Evolutionary conservation across 35 echinoderm and acorn worm species (phyloP).

Genomic region (Ophiothrix spiculata): DNA sequence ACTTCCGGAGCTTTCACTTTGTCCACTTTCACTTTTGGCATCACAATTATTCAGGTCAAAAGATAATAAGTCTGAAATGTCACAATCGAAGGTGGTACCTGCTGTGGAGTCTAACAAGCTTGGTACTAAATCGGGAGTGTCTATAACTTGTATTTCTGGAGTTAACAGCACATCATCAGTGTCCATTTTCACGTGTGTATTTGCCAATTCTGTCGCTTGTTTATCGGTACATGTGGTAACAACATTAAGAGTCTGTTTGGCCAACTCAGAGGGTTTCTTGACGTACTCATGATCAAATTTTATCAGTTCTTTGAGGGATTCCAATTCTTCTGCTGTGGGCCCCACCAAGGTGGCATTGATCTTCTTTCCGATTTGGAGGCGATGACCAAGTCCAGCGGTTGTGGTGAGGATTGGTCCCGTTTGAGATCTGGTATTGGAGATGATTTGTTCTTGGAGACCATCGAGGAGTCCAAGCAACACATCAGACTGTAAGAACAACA

Average conservation of each 20-base stretch:
- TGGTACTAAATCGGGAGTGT: constrained; percentile 1
- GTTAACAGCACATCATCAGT: constrained; percentile 25
- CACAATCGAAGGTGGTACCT: constrained; percentile 63
- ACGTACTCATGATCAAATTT: constrained; percentile 90
- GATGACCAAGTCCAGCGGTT: neutral
- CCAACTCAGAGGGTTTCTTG: constrained; percentile 53
- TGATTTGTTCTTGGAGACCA: constrained; percentile 57
- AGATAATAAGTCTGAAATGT: constrained; percentile 52
- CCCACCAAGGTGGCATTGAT: constrained; percentile 70
- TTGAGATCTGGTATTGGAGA: neutral
- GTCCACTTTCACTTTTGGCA: constrained; percentile 56
- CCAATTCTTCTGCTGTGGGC: constrained; percentile 97
- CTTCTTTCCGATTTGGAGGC: constrained; percentile 27
- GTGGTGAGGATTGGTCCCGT: neutral
- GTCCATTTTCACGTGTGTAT: constrained; percentile 24
- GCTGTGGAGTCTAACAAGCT: constrained; percentile 17
- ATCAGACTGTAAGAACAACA: constrained; percentile 86
- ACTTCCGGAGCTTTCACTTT: constrained; percentile 46
- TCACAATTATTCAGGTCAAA: constrained; percentile 48
- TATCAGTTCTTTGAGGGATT: constrained; percentile 99
- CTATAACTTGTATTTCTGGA: neutral
- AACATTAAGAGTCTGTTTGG: constrained; percentile 10
- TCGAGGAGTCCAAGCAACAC: constrained; percentile 83
- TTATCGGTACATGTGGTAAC: neutral
- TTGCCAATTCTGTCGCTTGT: constrained; percentile 4